Evolutionary conservation across 30 jellyfish, hydroid and myxozoan genomes (phyloP), one percentile per base, ranked within the genome.

Genomic region (Catostylus mosaicus): DNA sequence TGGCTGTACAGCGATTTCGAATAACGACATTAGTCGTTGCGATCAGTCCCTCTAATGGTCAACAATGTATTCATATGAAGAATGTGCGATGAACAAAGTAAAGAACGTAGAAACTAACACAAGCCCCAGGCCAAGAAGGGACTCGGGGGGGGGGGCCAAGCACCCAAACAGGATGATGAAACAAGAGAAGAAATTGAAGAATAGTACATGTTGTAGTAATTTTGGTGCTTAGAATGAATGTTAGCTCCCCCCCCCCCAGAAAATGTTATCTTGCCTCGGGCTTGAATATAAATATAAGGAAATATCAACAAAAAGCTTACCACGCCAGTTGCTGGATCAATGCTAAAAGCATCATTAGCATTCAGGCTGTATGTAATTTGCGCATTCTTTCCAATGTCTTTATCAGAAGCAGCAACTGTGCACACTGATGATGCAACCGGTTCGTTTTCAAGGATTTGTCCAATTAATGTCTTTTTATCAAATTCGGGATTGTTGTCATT

Each of bases 401-500:
- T 45, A 54, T 89, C 97, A 4, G 90, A 80, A 16, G 94, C 97
- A 31, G 30, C 68, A 6, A 80, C 97, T 18, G 90, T 89, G 27
- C 77, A 78, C 0, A 89, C 97, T 20, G 57, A 26, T 27, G 91
- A 50, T 11, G 90, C 97, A 8, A 43, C 87, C 1, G 72, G 75
- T 74, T 73, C 48, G 56, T 72, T 82, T 50, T 89, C 97, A 27
- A 19, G 20, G 3, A 89, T 93, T 6, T 27, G 68, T 7, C 97
- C 94, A 2, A 75, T 72, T 40, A 91, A 83, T 4, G 87, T 69
- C 0, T 67, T 18, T 19, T 30, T 46, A 38, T 40, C 89, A 38
- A 85, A 78, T 22, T 36, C 73, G 3, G 98, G 98, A 1, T 71
- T 74, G 51, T 91, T 91, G 76, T 91, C 98, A 60, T 91, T 91